Evolutionary conservation across 1,140 invertebrate species (phyloP), one percentile per base, ranked within the genome.

Genomic region (Bombus haemorrhoidalis): DNA sequence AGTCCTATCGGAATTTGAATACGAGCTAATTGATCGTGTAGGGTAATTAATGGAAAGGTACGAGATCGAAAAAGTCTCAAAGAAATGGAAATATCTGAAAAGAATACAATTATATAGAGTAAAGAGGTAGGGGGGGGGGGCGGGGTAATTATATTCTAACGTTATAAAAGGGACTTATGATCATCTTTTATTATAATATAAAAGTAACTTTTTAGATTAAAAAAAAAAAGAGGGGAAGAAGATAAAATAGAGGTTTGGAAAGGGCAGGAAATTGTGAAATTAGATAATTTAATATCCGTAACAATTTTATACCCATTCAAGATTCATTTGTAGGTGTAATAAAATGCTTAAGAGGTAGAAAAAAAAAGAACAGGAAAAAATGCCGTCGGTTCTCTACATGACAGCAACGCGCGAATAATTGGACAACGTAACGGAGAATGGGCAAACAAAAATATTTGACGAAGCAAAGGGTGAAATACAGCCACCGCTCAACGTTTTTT

Each of bases 391-490:
- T 13, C 53, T 76, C 53, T 39, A 37, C 59, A 37, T 76, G 74
- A 32, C 74, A 25, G 74, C 53, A n/a, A 76, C 53, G 53, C 25
- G 74, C 34, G 32, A 59, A 76, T 75, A 76, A 59, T 59, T 76
- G 74, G 74, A 59, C 53, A 37, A n/a, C 59, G 74, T 76, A 76
- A 76, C 74, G 25, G 53, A 59, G 53, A 59, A 39, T 39, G 53
- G 74, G 74, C 74, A 76, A 76, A 76, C 53, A 76, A 59, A 76
- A 76, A 76, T 76, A 76, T 76, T 76, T 76, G 74, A 32, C 57
- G 37, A 57, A 59, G 22, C 53, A 28, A 53, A 39, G 74, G 53
- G 53, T 76, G 74, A 76, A 76, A 76, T 39, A 59, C 53, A 34
- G 34, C 53, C 22, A 39, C 25, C 34, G 74, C 10, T 59, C 32